These are phyloP conservation scores for Opisthocomus hoazin DNA, from an alignment of 2,113 vertebrate species.

Conservation along the genomic window DNA sequence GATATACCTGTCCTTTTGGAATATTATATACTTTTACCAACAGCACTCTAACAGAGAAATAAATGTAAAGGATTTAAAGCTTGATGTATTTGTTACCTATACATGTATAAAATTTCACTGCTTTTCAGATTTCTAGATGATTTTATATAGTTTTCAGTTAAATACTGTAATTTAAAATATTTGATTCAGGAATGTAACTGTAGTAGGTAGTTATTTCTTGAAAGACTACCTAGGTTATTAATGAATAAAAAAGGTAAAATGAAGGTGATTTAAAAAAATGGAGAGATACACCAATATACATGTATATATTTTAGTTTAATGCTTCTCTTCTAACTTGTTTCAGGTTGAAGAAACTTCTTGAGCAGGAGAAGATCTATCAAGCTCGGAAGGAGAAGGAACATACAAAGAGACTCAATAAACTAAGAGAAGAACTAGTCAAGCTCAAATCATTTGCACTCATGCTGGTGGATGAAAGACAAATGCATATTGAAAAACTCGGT, in stretches of 20 bases:
- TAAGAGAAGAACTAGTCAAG: conserved; percentile 88
- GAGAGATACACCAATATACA: not conserved
- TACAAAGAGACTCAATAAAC: conserved; percentile 80
- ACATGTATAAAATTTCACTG: not conserved
- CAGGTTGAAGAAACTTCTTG: conserved; percentile 91
- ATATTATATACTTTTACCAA: not conserved
- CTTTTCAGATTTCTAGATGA: not conserved
- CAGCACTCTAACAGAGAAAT: not conserved
- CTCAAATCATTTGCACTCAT: conserved; percentile 95
- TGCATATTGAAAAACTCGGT: conserved; percentile 88
- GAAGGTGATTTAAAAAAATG: not conserved
- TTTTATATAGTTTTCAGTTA: not conserved
- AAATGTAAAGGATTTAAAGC: not conserved
- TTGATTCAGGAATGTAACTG: not conserved
- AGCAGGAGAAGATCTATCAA: conserved; percentile 94
- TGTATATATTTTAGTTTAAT: not conserved
- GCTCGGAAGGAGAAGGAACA: conserved; percentile 90
- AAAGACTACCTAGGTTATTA: not conserved
- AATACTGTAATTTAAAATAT: not conserved
- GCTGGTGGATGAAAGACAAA: conserved; percentile 95
- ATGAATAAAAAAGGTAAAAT: not conserved
- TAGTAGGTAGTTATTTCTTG: not conserved
- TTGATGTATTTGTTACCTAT: not conserved
- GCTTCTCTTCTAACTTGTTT: not conserved
- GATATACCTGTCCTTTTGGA: not conserved